Conservation (phyloP, 2,888 invertebrate genomes). For the Holacanthella duospinosa region DNA sequence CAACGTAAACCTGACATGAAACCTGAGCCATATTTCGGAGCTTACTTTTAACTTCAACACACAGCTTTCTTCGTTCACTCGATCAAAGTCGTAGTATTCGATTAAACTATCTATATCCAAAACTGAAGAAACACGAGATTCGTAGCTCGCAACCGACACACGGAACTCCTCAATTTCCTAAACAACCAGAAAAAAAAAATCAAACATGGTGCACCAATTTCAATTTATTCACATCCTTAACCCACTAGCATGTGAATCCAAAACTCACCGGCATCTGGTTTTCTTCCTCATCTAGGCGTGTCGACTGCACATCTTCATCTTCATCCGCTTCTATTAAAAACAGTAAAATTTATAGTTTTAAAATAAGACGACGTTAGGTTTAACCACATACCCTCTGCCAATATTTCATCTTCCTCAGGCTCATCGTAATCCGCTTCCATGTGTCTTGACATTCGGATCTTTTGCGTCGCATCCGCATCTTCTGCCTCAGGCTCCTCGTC, state of each 20-base stretch:
- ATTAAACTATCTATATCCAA: conserved; percentile 45
- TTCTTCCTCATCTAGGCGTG: conserved; percentile 35
- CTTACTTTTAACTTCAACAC: conserved; percentile 55
- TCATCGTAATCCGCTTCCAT: conserved; percentile 58
- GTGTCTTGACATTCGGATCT: conserved; percentile 43
- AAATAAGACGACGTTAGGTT: too few relatives aligned
- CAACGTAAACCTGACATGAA: conserved; percentile 18
- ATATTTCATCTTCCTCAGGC: conserved; percentile 52
- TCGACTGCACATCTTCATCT: not conserved
- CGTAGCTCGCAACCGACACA: conserved; percentile 19
- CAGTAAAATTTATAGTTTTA: not conserved
- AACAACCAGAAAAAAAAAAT: not conserved
- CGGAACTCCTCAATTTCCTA: conserved; percentile 12
- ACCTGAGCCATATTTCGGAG: conserved; percentile 6
- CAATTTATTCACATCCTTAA: too few relatives aligned
- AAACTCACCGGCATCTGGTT: too few relatives aligned
- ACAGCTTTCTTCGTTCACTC: conserved; percentile 68
- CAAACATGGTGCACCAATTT: too few relatives aligned
- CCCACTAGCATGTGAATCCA: too few relatives aligned
- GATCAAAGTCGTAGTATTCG: conserved; percentile 64
- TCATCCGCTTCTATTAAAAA: not conserved
- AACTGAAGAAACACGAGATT: conserved; percentile 40
- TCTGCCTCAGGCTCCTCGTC: conserved; percentile 50
- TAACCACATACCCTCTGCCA: conserved; percentile 38
- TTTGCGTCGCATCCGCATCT: conserved; percentile 46